Conservation (phyloP, 1,140 invertebrate species). For the Drosophila pandora region DNA sequence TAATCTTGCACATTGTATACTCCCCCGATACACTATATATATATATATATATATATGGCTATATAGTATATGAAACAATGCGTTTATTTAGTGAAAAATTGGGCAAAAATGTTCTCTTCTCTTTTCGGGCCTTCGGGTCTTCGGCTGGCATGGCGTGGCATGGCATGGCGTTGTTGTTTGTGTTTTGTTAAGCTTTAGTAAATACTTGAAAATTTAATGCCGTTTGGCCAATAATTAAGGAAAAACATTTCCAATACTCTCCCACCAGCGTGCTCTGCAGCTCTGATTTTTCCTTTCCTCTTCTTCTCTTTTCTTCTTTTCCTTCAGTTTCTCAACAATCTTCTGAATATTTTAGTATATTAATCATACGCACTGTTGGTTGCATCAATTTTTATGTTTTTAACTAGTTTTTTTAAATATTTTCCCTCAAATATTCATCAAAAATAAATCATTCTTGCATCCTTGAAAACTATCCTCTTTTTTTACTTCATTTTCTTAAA, state of each 20-base stretch:
- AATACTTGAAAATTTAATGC: slow-evolving; percentile 82
- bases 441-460: too few relatives aligned
- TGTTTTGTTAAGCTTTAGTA: slow-evolving; percentile 80
- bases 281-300: background rate
- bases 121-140: background rate
- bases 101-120: slow-evolving; percentile 27
- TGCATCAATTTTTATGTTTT: too few relatives aligned
- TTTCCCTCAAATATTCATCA: too few relatives aligned
- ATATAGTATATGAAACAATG: background rate
- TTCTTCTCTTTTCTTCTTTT: background rate
- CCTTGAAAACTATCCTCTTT: too few relatives aligned
- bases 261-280: background rate
- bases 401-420: too few relatives aligned
- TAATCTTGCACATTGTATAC: slow-evolving; percentile 28
- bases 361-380: slow-evolving; percentile 67
- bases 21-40: slow-evolving; percentile 5
- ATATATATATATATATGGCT: slow-evolving; percentile 1
- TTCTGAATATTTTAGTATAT: slow-evolving; percentile 57
- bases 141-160: too few relatives aligned
- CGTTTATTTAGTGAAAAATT: slow-evolving; percentile 19
- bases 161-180: slow-evolving; percentile 29
- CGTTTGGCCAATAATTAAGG: slow-evolving; percentile 79
- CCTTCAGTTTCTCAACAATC: slow-evolving; percentile 30
- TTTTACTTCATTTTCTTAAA: too few relatives aligned
- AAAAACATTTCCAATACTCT: slow-evolving; percentile 52